A percentile compares a stretch with the other conserved stretches of the same genome.
phyloP scores from a whole-genome alignment of 2,113 vertebrate genomes.

The Oryzias celebensis region DNA sequence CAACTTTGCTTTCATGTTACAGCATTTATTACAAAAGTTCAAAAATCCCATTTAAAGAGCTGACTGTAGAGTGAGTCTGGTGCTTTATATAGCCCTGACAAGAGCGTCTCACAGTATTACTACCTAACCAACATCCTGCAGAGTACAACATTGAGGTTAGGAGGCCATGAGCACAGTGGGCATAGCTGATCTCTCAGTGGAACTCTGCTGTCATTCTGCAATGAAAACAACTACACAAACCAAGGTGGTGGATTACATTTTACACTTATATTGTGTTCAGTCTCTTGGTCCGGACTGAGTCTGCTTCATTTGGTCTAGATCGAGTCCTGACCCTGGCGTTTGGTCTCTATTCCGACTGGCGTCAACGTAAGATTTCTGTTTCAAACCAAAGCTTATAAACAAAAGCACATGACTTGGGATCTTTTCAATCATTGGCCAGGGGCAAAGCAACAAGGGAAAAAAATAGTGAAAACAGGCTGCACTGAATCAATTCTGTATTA shows the following conservation, averaged over 20 bases:
- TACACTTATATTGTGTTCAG: neutral
- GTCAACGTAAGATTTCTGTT: no score
- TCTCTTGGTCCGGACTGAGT: no score
- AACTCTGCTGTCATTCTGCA: slow-evolving; percentile 24
- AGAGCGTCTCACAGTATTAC: slow-evolving; percentile 23
- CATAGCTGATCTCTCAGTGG: slow-evolving; percentile 30
- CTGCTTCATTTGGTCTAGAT: no score
- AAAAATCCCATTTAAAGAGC: neutral
- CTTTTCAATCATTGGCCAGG: no score
- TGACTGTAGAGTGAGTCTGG: neutral
- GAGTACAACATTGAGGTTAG: slow-evolving; percentile 32
- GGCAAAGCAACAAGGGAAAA: no score
- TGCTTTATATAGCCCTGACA: slow-evolving; percentile 22
- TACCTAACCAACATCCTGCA: slow-evolving; percentile 36
- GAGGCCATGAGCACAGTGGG: slow-evolving; percentile 23
- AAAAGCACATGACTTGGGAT: no score
- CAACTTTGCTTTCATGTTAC: neutral
- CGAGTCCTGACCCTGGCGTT: no score
- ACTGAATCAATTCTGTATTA: slow-evolving; percentile 22
- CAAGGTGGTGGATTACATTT: slow-evolving; percentile 24
- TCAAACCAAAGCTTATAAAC: no score
- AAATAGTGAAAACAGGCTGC: neutral
- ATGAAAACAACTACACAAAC: slow-evolving; percentile 36
- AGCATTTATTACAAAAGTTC: neutral
- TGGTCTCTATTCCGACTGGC: no score